Evolutionary conservation across 2,888 invertebrate species (phyloP).

Genomic region (Seira ritae): DNA sequence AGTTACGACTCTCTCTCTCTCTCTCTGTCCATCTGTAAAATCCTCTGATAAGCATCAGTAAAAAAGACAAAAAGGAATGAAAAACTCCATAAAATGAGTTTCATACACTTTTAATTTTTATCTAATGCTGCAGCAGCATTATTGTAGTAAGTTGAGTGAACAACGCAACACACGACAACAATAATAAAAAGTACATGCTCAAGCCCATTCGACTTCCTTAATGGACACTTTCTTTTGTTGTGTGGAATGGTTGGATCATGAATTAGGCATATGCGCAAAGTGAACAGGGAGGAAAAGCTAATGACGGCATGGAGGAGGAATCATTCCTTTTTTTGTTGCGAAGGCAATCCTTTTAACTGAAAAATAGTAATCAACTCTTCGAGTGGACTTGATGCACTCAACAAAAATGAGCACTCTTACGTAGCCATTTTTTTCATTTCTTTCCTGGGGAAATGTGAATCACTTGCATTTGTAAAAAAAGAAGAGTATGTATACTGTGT

Average conservation of each 20-base stretch:
- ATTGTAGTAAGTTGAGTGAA: background rate
- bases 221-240: conserved; percentile 61
- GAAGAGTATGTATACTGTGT: too few species aligned
- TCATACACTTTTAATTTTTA: background rate
- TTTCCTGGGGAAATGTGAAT: conserved; percentile 48
- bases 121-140: background rate
- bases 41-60: conserved; percentile 38
- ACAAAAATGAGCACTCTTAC: conserved; percentile 35
- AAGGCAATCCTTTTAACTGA: conserved; percentile 65
- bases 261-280: conserved; percentile 55
- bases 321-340: conserved; percentile 50
- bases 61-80: conserved; percentile 22
- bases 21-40: conserved; percentile 16
- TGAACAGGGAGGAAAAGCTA: conserved; percentile 41
- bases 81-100: background rate
- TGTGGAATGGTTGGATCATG: too few species aligned
- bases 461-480: conserved; percentile 1
- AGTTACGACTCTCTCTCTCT: too few species aligned
- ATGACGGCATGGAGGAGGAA: conserved; percentile 33
- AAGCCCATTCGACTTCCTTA: conserved; percentile 34
- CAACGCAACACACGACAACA: conserved; percentile 20
- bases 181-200: conserved; percentile 24
- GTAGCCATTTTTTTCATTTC: conserved; percentile 28
- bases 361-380: conserved; percentile 66
- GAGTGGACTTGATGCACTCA: conserved; percentile 60